phyloP scores from a whole-genome alignment of 2,888 invertebrate species.

The Tetranychus piercei region DNA sequence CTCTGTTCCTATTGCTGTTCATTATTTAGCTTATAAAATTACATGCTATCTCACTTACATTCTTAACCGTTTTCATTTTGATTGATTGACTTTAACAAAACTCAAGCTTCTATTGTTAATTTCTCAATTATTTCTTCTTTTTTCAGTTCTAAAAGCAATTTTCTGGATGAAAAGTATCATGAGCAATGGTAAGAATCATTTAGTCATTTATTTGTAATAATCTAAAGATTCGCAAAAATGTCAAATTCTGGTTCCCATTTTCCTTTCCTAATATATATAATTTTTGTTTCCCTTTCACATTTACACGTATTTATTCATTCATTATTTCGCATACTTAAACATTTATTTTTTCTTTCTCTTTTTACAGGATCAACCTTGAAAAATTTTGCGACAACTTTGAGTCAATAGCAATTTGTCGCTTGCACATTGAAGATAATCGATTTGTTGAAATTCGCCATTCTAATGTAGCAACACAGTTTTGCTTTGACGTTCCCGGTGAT shows the following conservation, averaged over 20 bases:
- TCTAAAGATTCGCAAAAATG: not conserved
- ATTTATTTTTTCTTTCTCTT: not conserved
- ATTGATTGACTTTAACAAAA: constrained; percentile 4
- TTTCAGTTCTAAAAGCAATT: not conserved
- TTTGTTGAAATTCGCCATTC: no score
- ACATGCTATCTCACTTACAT: no score
- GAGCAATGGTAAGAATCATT: not conserved
- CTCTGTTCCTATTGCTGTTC: no score
- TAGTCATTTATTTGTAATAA: not conserved
- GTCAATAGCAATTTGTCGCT: constrained; percentile 16
- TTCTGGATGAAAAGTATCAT: not conserved
- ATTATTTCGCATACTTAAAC: no score
- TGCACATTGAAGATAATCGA: not conserved
- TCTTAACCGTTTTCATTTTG: no score
- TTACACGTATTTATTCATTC: no score
- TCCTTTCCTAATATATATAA: not conserved
- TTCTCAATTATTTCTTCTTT: not conserved
- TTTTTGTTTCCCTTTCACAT: not conserved
- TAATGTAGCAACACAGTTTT: constrained; percentile 12
- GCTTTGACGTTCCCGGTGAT: constrained; percentile 17
- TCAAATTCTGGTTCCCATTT: not conserved
- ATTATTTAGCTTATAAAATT: no score
- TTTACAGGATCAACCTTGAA: constrained; percentile 13
- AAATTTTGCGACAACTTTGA: constrained; percentile 16
- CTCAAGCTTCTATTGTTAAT: not conserved